Percentiles rank a stretch among this genome's conserved stretches.
These are phyloP conservation scores for Aldrovandia affinis DNA, from an alignment of 2,797 vertebrate species.

Conservation along the genomic window DNA sequence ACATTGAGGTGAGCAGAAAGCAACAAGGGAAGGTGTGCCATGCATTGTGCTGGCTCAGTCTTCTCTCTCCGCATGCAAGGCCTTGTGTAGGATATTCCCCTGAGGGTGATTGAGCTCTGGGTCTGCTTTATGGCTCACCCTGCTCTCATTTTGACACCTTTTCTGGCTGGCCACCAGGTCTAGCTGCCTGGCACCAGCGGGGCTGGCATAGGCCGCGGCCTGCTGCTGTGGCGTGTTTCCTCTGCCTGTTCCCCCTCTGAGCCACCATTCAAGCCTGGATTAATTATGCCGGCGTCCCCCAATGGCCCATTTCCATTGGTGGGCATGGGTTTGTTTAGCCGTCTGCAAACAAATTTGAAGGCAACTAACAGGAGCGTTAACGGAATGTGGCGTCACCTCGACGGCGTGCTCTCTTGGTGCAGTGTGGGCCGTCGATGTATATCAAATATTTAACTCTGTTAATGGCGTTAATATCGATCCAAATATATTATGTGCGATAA, in stretches of 20 bases:
- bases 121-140: conserved; percentile 1
- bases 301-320: conserved; percentile 31
- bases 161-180: conserved; percentile 34
- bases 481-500: neutral
- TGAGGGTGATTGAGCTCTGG: neutral
- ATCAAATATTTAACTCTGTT: neutral
- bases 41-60: neutral
- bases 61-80: conserved; percentile 1
- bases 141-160: conserved; percentile 33
- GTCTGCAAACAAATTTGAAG: neutral
- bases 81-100: neutral
- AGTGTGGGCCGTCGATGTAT: neutral
- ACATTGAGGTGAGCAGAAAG: neutral
- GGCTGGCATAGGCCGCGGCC: conserved; percentile 34
- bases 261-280: conserved; percentile 34
- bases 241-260: conserved; percentile 24
- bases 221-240: conserved; percentile 23
- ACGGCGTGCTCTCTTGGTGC: neutral
- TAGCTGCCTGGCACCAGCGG: conserved; percentile 26
- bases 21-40: neutral
- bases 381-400: neutral
- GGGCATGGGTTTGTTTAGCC: conserved; percentile 18
- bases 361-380: neutral
- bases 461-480: neutral
- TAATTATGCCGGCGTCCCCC: conserved; percentile 40